Evolutionary conservation across 1,140 invertebrate species (phyloP), one percentile per base, ranked within the genome.

Genomic region (Campoletis sonorensis): DNA sequence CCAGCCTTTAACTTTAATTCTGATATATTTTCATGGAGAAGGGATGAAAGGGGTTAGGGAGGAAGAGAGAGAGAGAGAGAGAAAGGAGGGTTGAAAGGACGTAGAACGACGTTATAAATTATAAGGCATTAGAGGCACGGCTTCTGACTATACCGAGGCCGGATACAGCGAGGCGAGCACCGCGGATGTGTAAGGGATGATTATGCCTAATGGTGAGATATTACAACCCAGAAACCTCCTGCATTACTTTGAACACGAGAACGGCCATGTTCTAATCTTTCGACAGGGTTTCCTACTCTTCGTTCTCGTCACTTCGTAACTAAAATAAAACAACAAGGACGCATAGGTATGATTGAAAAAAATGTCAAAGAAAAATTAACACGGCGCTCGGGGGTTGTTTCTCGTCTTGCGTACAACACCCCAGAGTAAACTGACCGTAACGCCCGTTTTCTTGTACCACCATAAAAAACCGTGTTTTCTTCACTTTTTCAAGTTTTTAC

Each of bases 181-280:
- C 54, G 86, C 87, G 89, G 88, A 90, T 91, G 90, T 92, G 89
- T 90, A 90, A 89, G 88, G 90, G 90, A 91, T 92, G 91, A 92
- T 92, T 92, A 92, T 91, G 89, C 90, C 90, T 92, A 92, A 92
- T 92, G 91, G 90, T 92, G 91, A 92, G 90, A 92, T 92, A 92
- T 92, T 91, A 92, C 91, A 89, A 61, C 18, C 75, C 30, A 77
- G 75, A 77, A 73, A 77, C 87, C 86, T 87, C 87, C 85, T 87
- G 89, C 88, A 90, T 92, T 91, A 91, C 90, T 91, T 77, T 90
- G 90, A 87, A 92, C 90, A 92, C 88, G 87, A 88, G 86, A 87
- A 87, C 85, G 88, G 85, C 86, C 88, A 86, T 92, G 91, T 92
- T 91, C 89, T 92, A 92, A 92, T 92, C 90, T 91, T 92, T 91